Percentiles rank a stretch among this genome's conserved stretches.
phyloP scores from a whole-genome alignment of 2,888 invertebrate genomes.

The Mamestra brassicae region DNA sequence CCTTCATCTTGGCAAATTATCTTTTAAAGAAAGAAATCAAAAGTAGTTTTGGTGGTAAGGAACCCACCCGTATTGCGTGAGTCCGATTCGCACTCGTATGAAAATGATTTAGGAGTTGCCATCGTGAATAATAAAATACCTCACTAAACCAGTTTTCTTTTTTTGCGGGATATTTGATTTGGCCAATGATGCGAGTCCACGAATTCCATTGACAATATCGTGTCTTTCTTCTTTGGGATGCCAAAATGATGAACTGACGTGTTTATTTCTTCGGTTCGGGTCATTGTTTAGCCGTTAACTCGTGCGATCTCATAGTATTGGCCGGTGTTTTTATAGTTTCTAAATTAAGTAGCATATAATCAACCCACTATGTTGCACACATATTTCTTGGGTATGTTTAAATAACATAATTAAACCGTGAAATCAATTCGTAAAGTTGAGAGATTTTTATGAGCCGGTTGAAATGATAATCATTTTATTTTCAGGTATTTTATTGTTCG shows the following conservation, averaged over 20 bases:
- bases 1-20: background rate
- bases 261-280: constrained; percentile 70
- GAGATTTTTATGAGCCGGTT: constrained; percentile 51
- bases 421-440: constrained; percentile 64
- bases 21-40: background rate
- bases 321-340: constrained; percentile 65
- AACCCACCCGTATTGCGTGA: background rate
- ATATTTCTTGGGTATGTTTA: constrained; percentile 83
- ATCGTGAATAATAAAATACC: constrained; percentile 28
- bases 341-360: constrained; percentile 72
- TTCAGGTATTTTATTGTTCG: constrained; percentile 84
- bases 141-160: background rate
- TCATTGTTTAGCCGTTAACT: constrained; percentile 65
- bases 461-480: constrained; percentile 59
- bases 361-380: constrained; percentile 79
- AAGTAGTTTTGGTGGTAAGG: background rate
- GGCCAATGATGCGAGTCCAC: constrained; percentile 84
- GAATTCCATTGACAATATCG: constrained; percentile 87
- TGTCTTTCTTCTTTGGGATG: constrained; percentile 57
- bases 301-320: constrained; percentile 67
- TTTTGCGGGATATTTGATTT: constrained; percentile 71
- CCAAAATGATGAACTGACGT: constrained; percentile 81
- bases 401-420: constrained; percentile 77
- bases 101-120: constrained; percentile 22
- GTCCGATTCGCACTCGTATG: background rate